Percentiles rank a stretch among this genome's conserved stretches.
These are phyloP conservation scores for Micromussa lordhowensis DNA, from an alignment of 92 coral and sea anemone genomes.

Conservation along the genomic window DNA sequence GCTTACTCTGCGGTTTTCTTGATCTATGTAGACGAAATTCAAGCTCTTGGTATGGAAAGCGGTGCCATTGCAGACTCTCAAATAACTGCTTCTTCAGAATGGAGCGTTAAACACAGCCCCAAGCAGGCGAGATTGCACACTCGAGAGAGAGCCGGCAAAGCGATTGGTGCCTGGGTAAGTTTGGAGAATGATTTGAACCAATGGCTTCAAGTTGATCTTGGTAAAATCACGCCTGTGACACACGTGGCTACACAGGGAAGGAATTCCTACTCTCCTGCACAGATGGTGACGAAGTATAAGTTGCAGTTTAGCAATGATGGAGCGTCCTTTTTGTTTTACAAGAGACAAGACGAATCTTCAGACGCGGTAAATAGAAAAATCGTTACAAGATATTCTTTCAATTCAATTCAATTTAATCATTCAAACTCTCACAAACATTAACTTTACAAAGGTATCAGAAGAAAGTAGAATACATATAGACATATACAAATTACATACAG, in stretches of 20 bases:
- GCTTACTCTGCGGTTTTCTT: background rate
- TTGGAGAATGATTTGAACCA: background rate
- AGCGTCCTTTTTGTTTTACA: constrained; percentile 17
- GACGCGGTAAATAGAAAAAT: background rate
- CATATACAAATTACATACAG: no score
- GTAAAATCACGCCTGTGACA: background rate
- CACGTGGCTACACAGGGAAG: constrained; percentile 31
- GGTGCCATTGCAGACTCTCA: constrained; percentile 33
- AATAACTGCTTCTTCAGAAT: constrained; percentile 26
- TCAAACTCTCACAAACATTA: no score
- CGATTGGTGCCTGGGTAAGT: background rate
- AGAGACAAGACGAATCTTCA: background rate
- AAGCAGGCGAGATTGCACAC: constrained; percentile 4
- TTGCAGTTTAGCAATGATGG: constrained; percentile 15
- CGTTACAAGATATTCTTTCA: background rate
- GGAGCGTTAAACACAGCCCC: background rate
- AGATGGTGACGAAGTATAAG: constrained; percentile 8
- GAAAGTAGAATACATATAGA: no score
- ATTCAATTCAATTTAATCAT: no score
- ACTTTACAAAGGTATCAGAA: no score
- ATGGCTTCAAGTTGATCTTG: constrained; percentile 37
- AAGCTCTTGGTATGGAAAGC: constrained; percentile 45
- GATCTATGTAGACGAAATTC: background rate
- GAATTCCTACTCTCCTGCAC: background rate
- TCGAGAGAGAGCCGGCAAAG: background rate